Base-by-base conservation (phyloP, 2,113 vertebrate genomes). In the Rana temporaria region DNA sequence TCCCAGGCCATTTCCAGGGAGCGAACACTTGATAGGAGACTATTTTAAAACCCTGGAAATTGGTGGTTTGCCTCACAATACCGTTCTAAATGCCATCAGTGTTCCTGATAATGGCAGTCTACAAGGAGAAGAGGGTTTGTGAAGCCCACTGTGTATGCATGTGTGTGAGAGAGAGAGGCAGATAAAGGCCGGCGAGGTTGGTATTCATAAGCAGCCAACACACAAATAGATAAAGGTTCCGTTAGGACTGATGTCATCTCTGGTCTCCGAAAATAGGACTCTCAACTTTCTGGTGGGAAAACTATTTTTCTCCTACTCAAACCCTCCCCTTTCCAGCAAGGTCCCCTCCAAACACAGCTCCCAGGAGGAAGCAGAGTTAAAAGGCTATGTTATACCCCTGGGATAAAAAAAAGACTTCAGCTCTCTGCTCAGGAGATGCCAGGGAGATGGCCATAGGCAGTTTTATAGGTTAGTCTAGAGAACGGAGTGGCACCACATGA, bases 341-440 rank as follows among this genome's bases (percentile, higher is more conserved):
- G 87, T 78, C 88, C 90, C 91, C 89, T 88, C 86, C 69, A 89
- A 88, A 91, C 90, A 88, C 60, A 60, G 84, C 90, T 91, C 90
- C 88, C 86, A 90, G 59, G 55, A 79, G 85, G 70, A 34, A 78
- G 84, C 72, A 79, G 34, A 82, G 79, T 79, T 86, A 75, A 88
- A 89, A 77, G 78, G 86, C 68, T 53, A 84, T 2, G 75, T 86
- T 84, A 85, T 85, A 85, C 90, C 88, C 91, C 84, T 85, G 90
- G 91, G 90, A 92, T 86, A 87, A 86, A 86, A 86, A 86, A 74
- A 57, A 0, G 0, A 0, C 86, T 88, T 85, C 84, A 87, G 52
- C 68, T 55, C 63, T 17, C 0, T 6, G n/a, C 20, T 62, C 32
- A 9, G 34, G 66, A 38, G 66, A 80, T 48, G 38, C 20, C 7